A percentile compares a stretch with the other conserved stretches of the same genome.
Evolutionary conservation across 2,797 vertebrate species (phyloP).

Genomic region (Eptatretus atami): DNA sequence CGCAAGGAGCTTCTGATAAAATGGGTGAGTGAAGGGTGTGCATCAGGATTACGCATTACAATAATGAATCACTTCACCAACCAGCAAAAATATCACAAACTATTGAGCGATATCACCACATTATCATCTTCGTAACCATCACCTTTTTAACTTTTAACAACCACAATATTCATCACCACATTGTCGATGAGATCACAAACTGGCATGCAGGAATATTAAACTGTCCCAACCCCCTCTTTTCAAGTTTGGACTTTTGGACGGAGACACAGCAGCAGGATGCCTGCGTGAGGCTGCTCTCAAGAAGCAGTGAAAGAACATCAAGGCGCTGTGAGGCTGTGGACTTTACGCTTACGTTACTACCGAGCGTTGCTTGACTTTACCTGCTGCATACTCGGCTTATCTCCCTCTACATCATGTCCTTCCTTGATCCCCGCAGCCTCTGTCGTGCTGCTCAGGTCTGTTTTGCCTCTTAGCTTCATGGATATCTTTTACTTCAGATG

Average conservation of each 20-base stretch:
- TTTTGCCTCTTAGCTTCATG: neutral
- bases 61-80: no score
- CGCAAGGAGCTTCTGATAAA: constrained; percentile 41
- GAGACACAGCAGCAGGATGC: constrained; percentile 39
- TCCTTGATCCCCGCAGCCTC: constrained; percentile 65
- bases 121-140: no score
- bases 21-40: constrained; percentile 28
- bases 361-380: constrained; percentile 43
- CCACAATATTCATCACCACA: no score
- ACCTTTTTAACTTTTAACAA: no score
- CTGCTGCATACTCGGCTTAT: constrained; percentile 31
- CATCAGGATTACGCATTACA: neutral
- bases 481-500: no score
- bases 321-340: constrained; percentile 23
- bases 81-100: no score
- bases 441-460: constrained; percentile 50
- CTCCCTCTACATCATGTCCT: constrained; percentile 50
- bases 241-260: constrained; percentile 68
- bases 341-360: constrained; percentile 30
- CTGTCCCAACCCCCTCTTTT: no score
- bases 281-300: constrained; percentile 31
- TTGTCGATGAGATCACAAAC: no score
- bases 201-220: no score
- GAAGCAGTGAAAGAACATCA: constrained; percentile 34
- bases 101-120: no score